Evolutionary conservation across 2,888 invertebrate genomes (phyloP), one percentile per base, ranked within the genome.

Genomic region (Lochmaea capreae): DNA sequence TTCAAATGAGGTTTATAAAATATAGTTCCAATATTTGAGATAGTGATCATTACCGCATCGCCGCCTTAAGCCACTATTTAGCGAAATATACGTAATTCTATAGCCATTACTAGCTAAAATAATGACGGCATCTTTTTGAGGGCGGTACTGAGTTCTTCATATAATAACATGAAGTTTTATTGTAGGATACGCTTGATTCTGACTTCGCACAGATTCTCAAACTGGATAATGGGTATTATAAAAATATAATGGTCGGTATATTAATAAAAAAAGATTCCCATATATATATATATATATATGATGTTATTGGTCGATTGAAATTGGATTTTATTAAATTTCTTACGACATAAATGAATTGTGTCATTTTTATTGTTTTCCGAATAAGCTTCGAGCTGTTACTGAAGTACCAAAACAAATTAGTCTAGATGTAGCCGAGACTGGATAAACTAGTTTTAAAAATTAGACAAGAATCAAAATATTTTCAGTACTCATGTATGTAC

Each of bases 41-140:
- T 81, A 78, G 77, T 71, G 74, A 81, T 80, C 80, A 72, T 76
- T 75, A 77, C 68, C 68, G 46, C 68, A 52, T 43, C 69, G 68
- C 16, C 66, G 80, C 81, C 80, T 72, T 72, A 49, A 78, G 81
- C 80, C 58, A 76, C 77, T 80, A 79, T 80, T 81, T 81, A 81
- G 79, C 78, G 75, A 79, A 80, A 81, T 81, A 79, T 81, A 80
- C 78, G 80, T 81, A 81, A 81, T 81, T 75, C 79, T 78, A 81
- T 79, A 80, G 80, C 79, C 78, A 79, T 80, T 80, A 81, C 79
- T 79, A 79, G 76, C 69, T 73, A 77, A 79, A 78, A 80, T 80
- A 79, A 80, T 80, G 78, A 77, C 68, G 75, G 77, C 68, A 78
- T 77, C 76, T 76, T 68, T 39, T 43, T 70, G 78, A 76, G 75